Evolutionary conservation across 2,888 invertebrate genomes (phyloP), one percentile per base, ranked within the genome.

Genomic region (Eudemis profundana): DNA sequence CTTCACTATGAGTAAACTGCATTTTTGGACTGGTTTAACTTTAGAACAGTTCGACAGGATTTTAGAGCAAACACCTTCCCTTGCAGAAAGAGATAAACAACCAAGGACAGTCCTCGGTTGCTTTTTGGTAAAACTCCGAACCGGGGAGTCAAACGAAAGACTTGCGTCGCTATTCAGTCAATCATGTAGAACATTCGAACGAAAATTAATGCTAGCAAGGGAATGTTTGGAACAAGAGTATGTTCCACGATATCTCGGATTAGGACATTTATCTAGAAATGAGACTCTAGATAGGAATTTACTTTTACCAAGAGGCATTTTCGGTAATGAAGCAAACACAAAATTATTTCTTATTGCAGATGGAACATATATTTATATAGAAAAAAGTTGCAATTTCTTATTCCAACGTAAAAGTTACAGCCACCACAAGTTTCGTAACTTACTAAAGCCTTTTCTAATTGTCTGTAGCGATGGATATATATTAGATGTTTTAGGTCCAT

Each of bases 111-210:
- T 21, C 19, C 46, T 46, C 8, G 46, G 51, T 29, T 44, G 38
- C 10, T 59, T 17, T 27, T 15, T 53, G 8, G 21, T 1, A 4
- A 69, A 69, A 67, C 12, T 69, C 8, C 15, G 67, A 62, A 70
- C 68, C 7, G 69, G 69, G 51, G 67, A 70, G 42, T 36, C 68
- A 27, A 62, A 70, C 53, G 68, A 69, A 46, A n/a, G n/a, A n/a
- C n/a, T n/a, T n/a, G n/a, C n/a, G n/a, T n/a, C 61, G 8, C 49
- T 69, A 27, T 70, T 69, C 60, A 60, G 64, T 15, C 66, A 66
- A n/a, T 66, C 68, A 63, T 49, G 68, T 47, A 50, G 51, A 68
- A 50, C 59, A 19, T 63, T 69, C 5, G 66, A 68, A 59, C 60
- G 59, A 42, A 33, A 49, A n/a, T 47, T 65, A 49, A 53, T 50